phyloP scores from a whole-genome alignment of 2,888 invertebrate species.

The Drosophila ezoana region DNA sequence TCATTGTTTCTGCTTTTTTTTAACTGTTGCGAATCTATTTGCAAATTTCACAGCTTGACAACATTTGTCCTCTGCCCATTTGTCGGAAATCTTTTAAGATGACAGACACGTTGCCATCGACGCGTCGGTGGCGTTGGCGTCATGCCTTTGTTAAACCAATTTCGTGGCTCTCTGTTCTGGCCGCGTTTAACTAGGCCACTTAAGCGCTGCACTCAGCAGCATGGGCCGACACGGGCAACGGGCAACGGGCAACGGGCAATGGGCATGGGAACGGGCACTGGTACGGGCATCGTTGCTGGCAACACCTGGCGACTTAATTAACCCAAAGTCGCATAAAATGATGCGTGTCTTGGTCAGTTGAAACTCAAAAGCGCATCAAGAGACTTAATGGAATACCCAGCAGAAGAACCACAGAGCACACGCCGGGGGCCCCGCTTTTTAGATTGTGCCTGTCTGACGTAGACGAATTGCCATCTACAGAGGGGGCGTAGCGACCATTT shows the following conservation, averaged over 20 bases:
- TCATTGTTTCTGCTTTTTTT: constrained; percentile 42
- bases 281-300: constrained; percentile 8
- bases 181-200: constrained; percentile 48
- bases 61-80: constrained; percentile 55
- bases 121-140: constrained; percentile 46
- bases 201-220: constrained; percentile 22
- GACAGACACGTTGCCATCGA: constrained; percentile 57
- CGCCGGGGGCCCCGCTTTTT: constrained; percentile 33
- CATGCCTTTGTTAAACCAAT: constrained; percentile 26
- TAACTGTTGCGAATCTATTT: constrained; percentile 72
- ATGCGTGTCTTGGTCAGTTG: constrained; percentile 68
- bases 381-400: constrained; percentile 42
- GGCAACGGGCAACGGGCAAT: neutral
- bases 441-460: constrained; percentile 54
- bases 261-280: constrained; percentile 26
- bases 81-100: constrained; percentile 58
- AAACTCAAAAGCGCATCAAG: constrained; percentile 53
- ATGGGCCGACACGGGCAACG: neutral
- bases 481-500: constrained; percentile 63
- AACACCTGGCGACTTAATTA: constrained; percentile 75
- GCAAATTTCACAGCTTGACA: constrained; percentile 63
- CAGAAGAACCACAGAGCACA: constrained; percentile 12
- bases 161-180: constrained; percentile 35
- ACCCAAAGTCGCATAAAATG: constrained; percentile 59
- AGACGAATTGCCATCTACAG: constrained; percentile 69